Conservation (phyloP, 2,888 invertebrate genomes). For the Apoda limacodes region DNA sequence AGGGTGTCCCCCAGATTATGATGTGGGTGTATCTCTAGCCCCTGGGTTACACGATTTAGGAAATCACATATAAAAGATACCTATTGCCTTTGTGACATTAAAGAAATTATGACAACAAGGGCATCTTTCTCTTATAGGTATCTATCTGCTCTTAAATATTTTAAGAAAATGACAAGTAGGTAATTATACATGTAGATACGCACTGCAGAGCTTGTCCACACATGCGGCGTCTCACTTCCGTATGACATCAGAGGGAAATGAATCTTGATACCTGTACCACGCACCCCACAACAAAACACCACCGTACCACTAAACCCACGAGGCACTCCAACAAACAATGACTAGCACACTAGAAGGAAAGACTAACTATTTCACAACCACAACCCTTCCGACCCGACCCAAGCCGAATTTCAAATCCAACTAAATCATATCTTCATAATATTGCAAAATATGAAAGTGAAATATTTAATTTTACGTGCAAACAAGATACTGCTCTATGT, state of each 20-base stretch:
- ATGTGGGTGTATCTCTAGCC: too few species aligned
- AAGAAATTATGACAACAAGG: too few species aligned
- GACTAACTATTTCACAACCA: not conserved
- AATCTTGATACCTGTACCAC: constrained; percentile 49
- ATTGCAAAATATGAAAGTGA: constrained; percentile 29
- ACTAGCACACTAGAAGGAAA: constrained; percentile 12
- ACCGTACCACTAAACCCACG: constrained; percentile 15
- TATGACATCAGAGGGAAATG: constrained; percentile 70
- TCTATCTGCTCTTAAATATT: not conserved
- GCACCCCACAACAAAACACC: constrained; percentile 26
- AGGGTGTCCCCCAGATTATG: too few species aligned
- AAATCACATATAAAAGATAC: too few species aligned
- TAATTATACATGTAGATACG: constrained; percentile 17
- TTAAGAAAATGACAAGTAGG: constrained; percentile 1
- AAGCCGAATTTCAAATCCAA: constrained; percentile 33
- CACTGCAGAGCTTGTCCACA: constrained; percentile 64
- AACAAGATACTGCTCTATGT: constrained; percentile 21
- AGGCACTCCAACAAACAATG: constrained; percentile 12
- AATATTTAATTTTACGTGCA: constrained; percentile 33
- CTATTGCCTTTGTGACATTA: too few species aligned
- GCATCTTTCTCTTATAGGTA: too few species aligned
- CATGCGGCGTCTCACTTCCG: constrained; percentile 66
- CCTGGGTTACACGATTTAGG: too few species aligned
- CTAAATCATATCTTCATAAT: constrained; percentile 45
- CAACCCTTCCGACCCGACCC: too few species aligned